Percentiles rank a stretch among this genome's conserved stretches.
Evolutionary conservation across 2,797 vertebrate genomes (phyloP).

Genomic region (Pseudocheirus occidentalis): DNA sequence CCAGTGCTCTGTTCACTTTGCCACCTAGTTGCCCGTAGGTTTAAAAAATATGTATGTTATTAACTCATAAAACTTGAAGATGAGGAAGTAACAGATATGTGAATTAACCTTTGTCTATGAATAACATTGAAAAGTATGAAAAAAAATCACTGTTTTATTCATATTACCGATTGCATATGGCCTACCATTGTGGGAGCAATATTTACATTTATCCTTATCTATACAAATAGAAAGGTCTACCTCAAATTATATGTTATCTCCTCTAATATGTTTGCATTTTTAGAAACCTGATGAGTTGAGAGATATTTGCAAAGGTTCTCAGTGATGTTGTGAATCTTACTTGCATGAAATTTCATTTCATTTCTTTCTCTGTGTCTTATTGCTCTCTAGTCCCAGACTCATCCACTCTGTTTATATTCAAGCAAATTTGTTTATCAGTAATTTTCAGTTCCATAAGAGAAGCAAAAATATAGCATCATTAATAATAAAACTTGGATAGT

Average conservation of each 20-base stretch:
- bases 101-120: background rate
- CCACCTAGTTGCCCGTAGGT: no score
- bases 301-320: background rate
- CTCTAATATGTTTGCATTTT: background rate
- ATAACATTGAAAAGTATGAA: background rate
- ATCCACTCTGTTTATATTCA: background rate
- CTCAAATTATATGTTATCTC: background rate
- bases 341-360: background rate
- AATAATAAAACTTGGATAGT: conserved; percentile 33
- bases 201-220: background rate
- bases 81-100: background rate
- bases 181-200: background rate
- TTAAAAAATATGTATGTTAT: background rate
- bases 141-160: background rate
- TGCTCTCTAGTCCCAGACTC: background rate
- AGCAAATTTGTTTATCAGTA: conserved; percentile 10
- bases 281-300: background rate
- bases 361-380: background rate
- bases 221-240: background rate
- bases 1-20: no score
- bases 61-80: background rate
- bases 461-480: background rate
- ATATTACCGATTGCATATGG: background rate
- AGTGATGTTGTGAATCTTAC: background rate
- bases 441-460: background rate